Percentiles rank a stretch among this genome's conserved stretches.
Conservation (phyloP, 2,797 vertebrate species). For the Malacoraja senta region DNA sequence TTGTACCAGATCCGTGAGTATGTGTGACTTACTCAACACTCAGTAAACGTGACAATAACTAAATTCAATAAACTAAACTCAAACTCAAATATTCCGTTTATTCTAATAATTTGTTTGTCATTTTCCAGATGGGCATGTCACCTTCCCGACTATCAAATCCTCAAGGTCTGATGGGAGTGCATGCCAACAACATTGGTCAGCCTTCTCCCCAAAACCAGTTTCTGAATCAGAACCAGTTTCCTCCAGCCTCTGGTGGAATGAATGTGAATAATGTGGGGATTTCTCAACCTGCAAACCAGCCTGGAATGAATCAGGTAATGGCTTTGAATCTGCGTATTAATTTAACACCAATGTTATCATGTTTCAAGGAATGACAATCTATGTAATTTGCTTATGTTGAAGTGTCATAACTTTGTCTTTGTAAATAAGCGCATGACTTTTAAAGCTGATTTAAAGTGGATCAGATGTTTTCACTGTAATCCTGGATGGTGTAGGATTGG, state of each 20-base stretch:
- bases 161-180: conserved; percentile 77
- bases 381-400: neutral
- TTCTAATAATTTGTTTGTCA: conserved; percentile 33
- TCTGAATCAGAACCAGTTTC: conserved; percentile 79
- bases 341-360: neutral
- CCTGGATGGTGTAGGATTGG: neutral
- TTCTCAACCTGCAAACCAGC: conserved; percentile 73
- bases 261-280: conserved; percentile 72
- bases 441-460: neutral
- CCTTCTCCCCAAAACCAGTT: conserved; percentile 79
- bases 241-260: conserved; percentile 68
- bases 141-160: conserved; percentile 89
- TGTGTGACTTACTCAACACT: too few relatives aligned
- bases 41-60: too few relatives aligned
- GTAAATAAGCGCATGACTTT: neutral
- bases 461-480: neutral
- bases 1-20: too few relatives aligned
- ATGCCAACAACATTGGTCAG: conserved; percentile 76
- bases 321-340: neutral
- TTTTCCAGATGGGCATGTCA: conserved; percentile 83
- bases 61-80: too few relatives aligned
- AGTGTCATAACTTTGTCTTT: neutral
- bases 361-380: too few relatives aligned
- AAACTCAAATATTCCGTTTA: neutral
- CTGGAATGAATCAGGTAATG: conserved; percentile 77